A percentile compares a stretch with the other conserved stretches of the same genome.
These are phyloP conservation scores for Clytia hemisphaerica DNA, from an alignment of 30 jellyfish, hydroid and myxozoan genomes.

Conservation along the genomic window DNA sequence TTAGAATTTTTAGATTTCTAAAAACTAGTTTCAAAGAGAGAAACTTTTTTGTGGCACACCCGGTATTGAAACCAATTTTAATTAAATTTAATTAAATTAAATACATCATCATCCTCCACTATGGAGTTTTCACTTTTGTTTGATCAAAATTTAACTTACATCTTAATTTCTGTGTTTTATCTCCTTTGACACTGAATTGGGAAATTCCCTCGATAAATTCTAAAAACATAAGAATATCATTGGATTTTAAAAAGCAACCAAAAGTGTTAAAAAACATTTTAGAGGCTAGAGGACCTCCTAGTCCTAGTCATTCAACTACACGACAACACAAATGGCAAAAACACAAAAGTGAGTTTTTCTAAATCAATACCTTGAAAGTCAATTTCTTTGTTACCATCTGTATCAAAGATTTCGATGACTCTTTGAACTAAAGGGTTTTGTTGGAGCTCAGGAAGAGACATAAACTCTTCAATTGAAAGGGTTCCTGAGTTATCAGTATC, in stretches of 20 bases:
- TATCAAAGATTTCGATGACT: slow-evolving; percentile 91
- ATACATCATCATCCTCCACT: not conserved
- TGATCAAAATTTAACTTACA: slow-evolving; percentile 33
- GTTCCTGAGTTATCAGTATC: slow-evolving; percentile 95
- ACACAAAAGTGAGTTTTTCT: too few species aligned
- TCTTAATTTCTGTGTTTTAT: slow-evolving; percentile 61
- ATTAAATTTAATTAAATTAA: too few species aligned
- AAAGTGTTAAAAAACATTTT: too few species aligned
- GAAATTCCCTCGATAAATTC: slow-evolving; percentile 91
- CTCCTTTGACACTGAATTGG: slow-evolving; percentile 89
- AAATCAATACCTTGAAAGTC: slow-evolving; percentile 97
- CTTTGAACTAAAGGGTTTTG: slow-evolving; percentile 95
- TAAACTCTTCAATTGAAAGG: slow-evolving; percentile 78
- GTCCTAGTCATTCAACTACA: too few species aligned
- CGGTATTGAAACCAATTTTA: too few species aligned
- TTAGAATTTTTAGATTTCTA: too few species aligned
- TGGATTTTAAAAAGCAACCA: not conserved
- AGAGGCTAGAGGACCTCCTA: too few species aligned
- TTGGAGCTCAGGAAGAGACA: slow-evolving; percentile 93
- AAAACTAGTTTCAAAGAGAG: too few species aligned
- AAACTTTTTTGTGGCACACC: too few species aligned
- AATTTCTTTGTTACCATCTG: slow-evolving; percentile 94
- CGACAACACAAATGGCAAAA: too few species aligned
- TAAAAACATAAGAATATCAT: not conserved
- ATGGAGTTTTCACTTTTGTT: not conserved